phyloP scores from a whole-genome alignment of 2,113 vertebrate genomes.

The Dermatemys mawii region DNA sequence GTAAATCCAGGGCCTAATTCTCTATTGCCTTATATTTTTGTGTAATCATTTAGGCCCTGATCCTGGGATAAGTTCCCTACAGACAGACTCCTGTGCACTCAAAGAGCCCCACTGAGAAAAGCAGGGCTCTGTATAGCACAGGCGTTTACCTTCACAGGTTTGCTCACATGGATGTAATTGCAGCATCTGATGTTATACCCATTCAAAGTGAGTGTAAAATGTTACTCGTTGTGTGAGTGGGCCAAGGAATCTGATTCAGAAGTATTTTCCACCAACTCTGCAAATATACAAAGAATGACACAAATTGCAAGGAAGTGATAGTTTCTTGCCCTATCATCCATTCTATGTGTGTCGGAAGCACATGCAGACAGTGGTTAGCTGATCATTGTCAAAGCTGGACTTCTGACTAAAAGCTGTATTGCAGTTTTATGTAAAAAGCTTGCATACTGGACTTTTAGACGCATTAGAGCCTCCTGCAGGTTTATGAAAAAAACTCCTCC shows the following conservation, averaged over 20 bases:
- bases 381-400: neutral
- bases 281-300: neutral
- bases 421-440: neutral
- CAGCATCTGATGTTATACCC: neutral
- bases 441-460: neutral
- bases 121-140: neutral
- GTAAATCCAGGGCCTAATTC: neutral
- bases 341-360: neutral
- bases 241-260: neutral
- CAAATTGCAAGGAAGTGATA: neutral
- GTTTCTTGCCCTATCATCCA: neutral
- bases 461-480: fast-evolving
- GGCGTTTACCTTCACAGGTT: neutral
- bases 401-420: neutral
- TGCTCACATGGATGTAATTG: neutral
- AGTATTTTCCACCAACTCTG: neutral
- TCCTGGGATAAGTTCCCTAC: neutral
- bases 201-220: neutral
- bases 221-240: neutral
- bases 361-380: neutral
- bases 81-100: neutral
- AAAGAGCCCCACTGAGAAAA: neutral
- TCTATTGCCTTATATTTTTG: neutral
- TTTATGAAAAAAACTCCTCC: neutral
- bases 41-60: neutral